Conservation (phyloP, 2,113 vertebrate species). For the Trichomycterus rosablanca region DNA sequence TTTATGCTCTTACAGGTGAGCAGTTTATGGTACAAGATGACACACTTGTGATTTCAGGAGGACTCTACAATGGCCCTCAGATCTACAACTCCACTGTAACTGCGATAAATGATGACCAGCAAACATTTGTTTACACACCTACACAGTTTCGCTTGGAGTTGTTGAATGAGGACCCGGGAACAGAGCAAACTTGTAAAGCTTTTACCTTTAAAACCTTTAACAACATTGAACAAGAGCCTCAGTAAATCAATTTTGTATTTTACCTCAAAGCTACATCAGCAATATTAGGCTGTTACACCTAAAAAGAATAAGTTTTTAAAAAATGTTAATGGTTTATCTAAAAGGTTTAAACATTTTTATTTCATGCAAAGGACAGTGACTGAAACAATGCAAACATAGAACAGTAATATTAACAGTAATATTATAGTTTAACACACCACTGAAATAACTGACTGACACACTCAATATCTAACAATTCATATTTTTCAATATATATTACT, state of each 20-base stretch:
- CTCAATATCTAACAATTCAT: no score
- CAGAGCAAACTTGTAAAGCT: constrained; percentile 11
- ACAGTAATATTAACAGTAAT: no score
- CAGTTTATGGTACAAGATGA: constrained; percentile 56
- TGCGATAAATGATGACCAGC: constrained; percentile 43
- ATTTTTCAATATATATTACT: no score
- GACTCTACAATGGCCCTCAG: constrained; percentile 63
- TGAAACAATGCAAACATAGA: not conserved
- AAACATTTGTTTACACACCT: constrained; percentile 37
- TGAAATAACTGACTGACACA: no score
- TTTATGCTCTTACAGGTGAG: constrained; percentile 46
- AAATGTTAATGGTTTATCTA: no score
- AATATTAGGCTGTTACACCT: no score
- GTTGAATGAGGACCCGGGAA: constrained; percentile 47
- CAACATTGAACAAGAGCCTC: constrained; percentile 15
- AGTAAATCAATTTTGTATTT: constrained; percentile 10
- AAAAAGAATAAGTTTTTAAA: no score
- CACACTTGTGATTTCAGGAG: constrained; percentile 67
- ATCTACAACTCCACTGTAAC: constrained; percentile 53
- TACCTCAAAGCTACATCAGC: no score
- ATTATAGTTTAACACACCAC: no score
- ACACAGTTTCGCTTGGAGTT: constrained; percentile 62
- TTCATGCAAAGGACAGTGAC: not conserved
- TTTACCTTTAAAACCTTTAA: constrained; percentile 43
- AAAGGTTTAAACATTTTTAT: no score